Evolutionary conservation across 2,797 vertebrate genomes (phyloP), one percentile per base, ranked within the genome.

Genomic region (Tangara arthus): DNA sequence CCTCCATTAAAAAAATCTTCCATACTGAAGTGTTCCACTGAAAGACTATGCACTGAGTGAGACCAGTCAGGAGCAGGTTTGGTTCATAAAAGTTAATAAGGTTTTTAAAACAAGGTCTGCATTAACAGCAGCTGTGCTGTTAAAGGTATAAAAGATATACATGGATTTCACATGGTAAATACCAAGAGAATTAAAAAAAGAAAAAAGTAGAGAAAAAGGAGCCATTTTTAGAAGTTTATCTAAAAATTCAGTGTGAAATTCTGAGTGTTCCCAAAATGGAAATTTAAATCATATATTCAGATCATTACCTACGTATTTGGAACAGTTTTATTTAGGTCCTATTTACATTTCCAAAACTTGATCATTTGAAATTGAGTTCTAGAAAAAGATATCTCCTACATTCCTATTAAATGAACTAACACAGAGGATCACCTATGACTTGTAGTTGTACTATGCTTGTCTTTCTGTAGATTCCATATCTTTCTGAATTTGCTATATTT

Each of bases 401-500:
- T 66, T 77, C 15, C 41, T 28, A 59, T 41, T 64, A 86, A 94
- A 77, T 60, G 3, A 84, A 78, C 37, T 46, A 76, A 94, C 61
- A 30, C 26, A 72, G 76, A 59, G 24, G 73, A 89, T 84, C 39
- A 41, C 46, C n/a, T 80, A 39, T 60, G 23, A 91, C 41, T 65
- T 71, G 15, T 37, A 92, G n/a, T 17, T 70, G 18, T 35, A 55
- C 11, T 32, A 5, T 57, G 35, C 5, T 64, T 72, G 78, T 70
- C 18, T 63, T 90, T 93, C 73, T 52, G 23, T 21, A 87, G 68
- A 49, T 47, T 78, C 24, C 44, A 16, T 44, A 55, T 78, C 37
- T 90, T 93, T 92, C 55, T 87, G 44, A 93, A 55, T 82, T 84
- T 89, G 8, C 30, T 90, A 21, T 57, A 50, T 69, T 84, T 93